Evolutionary conservation across 2,113 vertebrate species (phyloP).

Genomic region (Marmota flaviventris): DNA sequence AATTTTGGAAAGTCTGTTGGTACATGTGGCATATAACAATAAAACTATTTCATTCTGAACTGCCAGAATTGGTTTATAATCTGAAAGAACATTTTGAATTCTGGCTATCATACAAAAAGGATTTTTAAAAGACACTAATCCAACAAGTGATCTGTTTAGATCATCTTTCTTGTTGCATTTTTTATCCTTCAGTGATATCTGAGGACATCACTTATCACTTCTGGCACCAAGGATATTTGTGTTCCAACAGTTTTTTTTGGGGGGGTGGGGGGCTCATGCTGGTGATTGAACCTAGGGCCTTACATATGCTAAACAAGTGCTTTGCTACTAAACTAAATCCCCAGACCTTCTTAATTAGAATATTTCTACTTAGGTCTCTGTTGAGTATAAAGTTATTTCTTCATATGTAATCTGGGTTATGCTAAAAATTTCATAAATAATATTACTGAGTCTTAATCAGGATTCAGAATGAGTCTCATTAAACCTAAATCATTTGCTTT

Average conservation of each 20-base stretch:
- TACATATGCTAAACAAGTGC: background rate
- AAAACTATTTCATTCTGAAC: background rate
- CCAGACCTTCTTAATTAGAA: constrained; percentile 48
- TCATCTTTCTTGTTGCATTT: background rate
- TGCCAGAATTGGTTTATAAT: background rate
- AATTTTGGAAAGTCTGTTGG: background rate
- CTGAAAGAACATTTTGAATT: background rate
- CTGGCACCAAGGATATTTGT: background rate
- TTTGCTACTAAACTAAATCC: background rate
- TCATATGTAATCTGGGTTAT: background rate
- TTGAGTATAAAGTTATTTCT: background rate
- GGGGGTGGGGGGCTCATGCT: background rate
- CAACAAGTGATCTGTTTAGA: background rate
- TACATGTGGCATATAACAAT: background rate
- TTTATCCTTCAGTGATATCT: background rate
- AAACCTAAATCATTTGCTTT: constrained; percentile 20
- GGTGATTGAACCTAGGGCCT: background rate
- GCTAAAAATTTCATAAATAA: background rate
- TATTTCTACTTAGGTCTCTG: background rate
- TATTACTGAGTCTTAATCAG: background rate
- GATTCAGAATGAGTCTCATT: background rate
- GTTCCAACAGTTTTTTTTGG: background rate
- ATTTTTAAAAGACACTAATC: background rate
- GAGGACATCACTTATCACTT: background rate
- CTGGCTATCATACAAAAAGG: background rate